Conservation (phyloP, 2,797 vertebrate species). For the Microchirus variegatus region DNA sequence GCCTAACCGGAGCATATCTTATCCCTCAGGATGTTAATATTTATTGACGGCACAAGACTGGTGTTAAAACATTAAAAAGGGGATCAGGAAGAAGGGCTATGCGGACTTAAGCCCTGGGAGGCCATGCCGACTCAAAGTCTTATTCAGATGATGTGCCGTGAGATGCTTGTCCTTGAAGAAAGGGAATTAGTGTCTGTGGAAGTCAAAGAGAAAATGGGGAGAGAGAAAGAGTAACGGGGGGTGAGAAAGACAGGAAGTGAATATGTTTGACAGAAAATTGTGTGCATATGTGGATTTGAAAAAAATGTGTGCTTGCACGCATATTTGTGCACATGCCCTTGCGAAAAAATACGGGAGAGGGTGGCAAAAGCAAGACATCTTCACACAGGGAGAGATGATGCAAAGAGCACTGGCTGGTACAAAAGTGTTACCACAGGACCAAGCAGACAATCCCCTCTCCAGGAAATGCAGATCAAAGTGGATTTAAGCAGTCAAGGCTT, state of each 20-base stretch:
- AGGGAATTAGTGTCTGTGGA: constrained; percentile 87
- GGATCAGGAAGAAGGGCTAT: constrained; percentile 70
- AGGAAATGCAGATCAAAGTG: constrained; percentile 79
- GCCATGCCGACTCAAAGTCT: constrained; percentile 75
- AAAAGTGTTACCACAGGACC: constrained; percentile 73
- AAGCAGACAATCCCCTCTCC: constrained; percentile 78
- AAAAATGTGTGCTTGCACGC: constrained; percentile 42
- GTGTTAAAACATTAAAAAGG: constrained; percentile 78
- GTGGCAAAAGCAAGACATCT: constrained; percentile 41
- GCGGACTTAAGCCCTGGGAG: constrained; percentile 73
- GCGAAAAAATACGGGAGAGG: constrained; percentile 32
- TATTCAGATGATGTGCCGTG: constrained; percentile 79
- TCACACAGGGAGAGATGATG: constrained; percentile 62
- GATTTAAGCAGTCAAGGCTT: constrained; percentile 79
- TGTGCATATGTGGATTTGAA: constrained; percentile 49
- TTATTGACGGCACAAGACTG: constrained; percentile 75
- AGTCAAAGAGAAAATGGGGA: constrained; percentile 72
- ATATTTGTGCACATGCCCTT: constrained; percentile 38
- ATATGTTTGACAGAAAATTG: constrained; percentile 52
- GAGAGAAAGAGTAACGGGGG: constrained; percentile 28
- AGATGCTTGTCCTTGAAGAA: constrained; percentile 85
- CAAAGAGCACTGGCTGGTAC: constrained; percentile 64
- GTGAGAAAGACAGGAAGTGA: constrained; percentile 40
- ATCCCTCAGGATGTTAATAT: constrained; percentile 76
- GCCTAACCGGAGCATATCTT: constrained; percentile 65